These are phyloP conservation scores for Eleginops maclovinus DNA, from an alignment of 2,113 vertebrate species.

Conservation along the genomic window DNA sequence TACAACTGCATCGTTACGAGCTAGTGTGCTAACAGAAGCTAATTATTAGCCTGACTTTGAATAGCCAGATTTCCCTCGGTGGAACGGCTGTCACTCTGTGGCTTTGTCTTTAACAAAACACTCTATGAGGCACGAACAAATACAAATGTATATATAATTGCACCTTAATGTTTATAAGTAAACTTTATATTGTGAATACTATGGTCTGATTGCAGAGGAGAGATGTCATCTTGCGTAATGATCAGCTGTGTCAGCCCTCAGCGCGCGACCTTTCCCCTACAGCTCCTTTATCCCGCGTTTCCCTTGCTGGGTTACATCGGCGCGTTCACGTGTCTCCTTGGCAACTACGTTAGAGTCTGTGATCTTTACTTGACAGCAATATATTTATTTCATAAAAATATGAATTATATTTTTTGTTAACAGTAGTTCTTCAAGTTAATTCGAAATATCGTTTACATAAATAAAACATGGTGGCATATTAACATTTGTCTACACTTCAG, in stretches of 20 bases:
- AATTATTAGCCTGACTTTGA: neutral
- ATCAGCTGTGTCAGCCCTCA: neutral
- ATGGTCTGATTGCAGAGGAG: neutral
- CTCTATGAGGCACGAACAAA: neutral
- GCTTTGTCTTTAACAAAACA: neutral
- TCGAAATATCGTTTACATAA: too few species aligned
- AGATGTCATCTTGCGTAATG: conserved; percentile 31
- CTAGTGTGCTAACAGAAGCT: neutral
- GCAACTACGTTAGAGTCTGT: conserved; percentile 36
- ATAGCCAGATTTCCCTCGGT: neutral
- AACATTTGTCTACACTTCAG: too few species aligned
- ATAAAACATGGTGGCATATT: too few species aligned
- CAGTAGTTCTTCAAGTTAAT: too few species aligned
- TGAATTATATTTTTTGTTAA: too few species aligned
- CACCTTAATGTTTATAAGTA: neutral
- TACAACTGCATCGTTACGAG: neutral
- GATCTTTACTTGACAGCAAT: neutral
- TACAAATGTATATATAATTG: too few species aligned
- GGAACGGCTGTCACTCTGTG: neutral
- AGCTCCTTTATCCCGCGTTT: neutral
- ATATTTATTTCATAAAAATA: too few species aligned
- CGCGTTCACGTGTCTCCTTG: conserved; percentile 47
- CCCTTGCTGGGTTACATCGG: conserved; percentile 42
- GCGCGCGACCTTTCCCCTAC: conserved; percentile 74
- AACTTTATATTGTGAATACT: neutral